Percentiles rank a stretch among this genome's conserved stretches.
phyloP scores from a whole-genome alignment of 64 coral and sea anemone species.

The Dendronephthya gigantea region DNA sequence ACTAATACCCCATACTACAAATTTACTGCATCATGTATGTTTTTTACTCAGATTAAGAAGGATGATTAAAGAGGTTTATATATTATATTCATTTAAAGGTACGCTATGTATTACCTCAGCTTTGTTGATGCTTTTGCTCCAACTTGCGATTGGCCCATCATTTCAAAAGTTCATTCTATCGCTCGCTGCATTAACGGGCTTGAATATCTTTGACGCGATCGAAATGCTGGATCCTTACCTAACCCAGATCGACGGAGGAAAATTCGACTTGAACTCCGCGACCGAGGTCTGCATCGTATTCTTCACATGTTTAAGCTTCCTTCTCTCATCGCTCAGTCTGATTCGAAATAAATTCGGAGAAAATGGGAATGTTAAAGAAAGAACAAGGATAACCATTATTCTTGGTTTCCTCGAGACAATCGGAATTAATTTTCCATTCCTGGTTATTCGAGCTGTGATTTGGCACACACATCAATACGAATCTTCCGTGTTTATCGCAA shows the following conservation, averaged over 20 bases:
- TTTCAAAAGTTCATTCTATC: not conserved
- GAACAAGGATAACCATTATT: not conserved
- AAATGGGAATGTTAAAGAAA: not conserved
- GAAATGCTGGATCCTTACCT: not conserved
- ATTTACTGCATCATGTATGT: no score
- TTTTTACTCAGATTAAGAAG: no score
- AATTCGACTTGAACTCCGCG: not conserved
- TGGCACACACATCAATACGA: not conserved
- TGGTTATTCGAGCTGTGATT: not conserved
- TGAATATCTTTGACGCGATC: slow-evolving; percentile 12
- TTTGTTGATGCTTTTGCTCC: not conserved
- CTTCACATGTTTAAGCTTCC: not conserved
- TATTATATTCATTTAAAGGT: no score
- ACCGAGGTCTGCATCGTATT: not conserved
- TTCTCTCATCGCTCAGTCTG: not conserved
- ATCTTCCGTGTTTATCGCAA: not conserved
- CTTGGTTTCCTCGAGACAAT: not conserved
- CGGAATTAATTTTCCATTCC: not conserved
- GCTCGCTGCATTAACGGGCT: not conserved
- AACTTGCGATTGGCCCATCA: not conserved
- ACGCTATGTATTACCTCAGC: not conserved
- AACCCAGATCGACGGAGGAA: not conserved
- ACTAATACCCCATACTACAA: no score
- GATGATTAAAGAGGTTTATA: no score
- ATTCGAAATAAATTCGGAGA: not conserved